Base-by-base conservation (phyloP, 2,113 vertebrate species). In the Sander lucioperca region DNA sequence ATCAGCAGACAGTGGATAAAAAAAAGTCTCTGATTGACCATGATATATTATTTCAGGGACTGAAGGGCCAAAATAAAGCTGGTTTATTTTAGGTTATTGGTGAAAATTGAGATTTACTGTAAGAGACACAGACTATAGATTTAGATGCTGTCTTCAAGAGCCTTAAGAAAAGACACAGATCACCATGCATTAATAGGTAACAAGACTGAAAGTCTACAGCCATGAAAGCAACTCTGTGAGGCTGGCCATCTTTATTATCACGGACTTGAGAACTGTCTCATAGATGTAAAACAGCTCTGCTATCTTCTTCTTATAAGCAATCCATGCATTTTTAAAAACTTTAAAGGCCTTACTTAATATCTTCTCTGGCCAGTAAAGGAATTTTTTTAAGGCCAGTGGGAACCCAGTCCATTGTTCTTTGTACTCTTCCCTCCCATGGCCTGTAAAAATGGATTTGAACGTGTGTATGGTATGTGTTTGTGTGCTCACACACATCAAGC, bases 401-500 rank as follows among this genome's bases (percentile, higher is more conserved):
- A 71, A 74, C 10, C 58, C n/a, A 30, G 19, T 57, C 12, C 6
- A 39, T 71, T 36, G 58, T 51, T 27, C 77, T 77, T 72, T 80
- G 72, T 68, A 57, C 54, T 62, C n/a, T 30, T 47, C 30, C 61
- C 57, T 68, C 56, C 23, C 19, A 54, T 36, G 51, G 7, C 48
- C 47, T 5, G 67, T 39, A 39, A 54, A 54, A 70, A 39, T 77
- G 45, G 63, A 59, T 62, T 47, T 73, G 45, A 61, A 25, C n/a
- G 21, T 51, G 36, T 62, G 58, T n/a, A 27, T 51, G 54, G 63
- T 27, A 27, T 56, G 54, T 64, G 62, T 80, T 65, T 54, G 33
- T 74, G 5, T 43, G 5, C 27, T 59, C 25, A 53, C 68, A 88
- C 82, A 69, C 30, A 79, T 48, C 39, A 72, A 89, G 81, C 91